A percentile compares a stretch with the other conserved stretches of the same genome.
These are phyloP conservation scores for Opisthocomus hoazin DNA, from an alignment of 2,113 vertebrate species.

Conservation along the genomic window DNA sequence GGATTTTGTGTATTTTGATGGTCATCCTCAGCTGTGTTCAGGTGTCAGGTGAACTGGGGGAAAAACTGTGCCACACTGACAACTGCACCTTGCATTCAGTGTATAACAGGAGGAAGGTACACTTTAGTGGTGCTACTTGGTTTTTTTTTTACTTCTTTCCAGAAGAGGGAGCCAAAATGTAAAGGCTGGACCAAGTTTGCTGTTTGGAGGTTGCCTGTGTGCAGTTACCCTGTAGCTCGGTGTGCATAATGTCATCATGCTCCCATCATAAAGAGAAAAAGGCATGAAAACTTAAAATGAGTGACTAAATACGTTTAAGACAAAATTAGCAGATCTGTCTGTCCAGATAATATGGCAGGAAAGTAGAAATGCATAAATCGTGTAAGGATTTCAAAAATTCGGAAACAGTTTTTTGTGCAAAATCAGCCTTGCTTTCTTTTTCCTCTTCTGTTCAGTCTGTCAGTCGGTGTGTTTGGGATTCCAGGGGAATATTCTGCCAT, in stretches of 20 bases:
- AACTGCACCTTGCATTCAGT: neutral
- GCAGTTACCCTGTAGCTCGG: neutral
- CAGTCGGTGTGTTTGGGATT: neutral
- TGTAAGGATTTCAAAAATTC: neutral
- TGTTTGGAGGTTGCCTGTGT: neutral
- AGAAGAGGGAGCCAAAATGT: conserved; percentile 47
- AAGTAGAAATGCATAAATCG: neutral
- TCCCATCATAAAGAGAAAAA: neutral
- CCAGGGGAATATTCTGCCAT: neutral
- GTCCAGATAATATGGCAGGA: neutral
- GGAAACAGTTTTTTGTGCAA: neutral
- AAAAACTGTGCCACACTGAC: neutral
- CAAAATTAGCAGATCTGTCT: neutral
- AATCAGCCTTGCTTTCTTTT: neutral
- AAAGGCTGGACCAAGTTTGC: neutral
- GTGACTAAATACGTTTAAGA: neutral
- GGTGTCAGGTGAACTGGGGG: neutral
- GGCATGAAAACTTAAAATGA: neutral
- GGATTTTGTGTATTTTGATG: neutral
- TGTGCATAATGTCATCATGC: rapidly evolving
- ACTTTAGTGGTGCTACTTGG: neutral
- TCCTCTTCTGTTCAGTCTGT: neutral
- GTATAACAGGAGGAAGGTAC: neutral
- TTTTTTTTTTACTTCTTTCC: neutral
- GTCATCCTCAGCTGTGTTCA: neutral